phyloP scores from a whole-genome alignment of 2,797 vertebrate species.

The Erpetoichthys calabaricus region DNA sequence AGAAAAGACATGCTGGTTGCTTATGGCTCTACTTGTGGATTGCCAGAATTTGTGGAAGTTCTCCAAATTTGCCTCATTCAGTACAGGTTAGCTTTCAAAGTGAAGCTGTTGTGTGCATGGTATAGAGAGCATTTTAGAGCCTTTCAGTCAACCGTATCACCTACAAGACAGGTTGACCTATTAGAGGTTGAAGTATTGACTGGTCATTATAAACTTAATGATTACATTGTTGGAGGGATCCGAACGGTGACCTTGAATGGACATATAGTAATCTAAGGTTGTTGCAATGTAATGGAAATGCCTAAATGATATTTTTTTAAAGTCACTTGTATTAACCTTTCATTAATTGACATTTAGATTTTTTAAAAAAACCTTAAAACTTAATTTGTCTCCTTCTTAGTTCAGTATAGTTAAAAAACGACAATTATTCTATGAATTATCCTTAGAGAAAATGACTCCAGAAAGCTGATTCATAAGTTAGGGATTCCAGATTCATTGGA shows the following conservation, averaged over 20 bases:
- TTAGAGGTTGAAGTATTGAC: constrained; percentile 16
- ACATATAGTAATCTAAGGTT: constrained; percentile 14
- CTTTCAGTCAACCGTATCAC: constrained; percentile 17
- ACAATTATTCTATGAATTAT: no score
- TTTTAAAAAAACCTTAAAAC: no score
- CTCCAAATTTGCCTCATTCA: constrained; percentile 19
- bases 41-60: constrained; percentile 19
- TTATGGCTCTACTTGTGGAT: constrained; percentile 18
- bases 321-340: no score
- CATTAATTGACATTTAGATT: no score
- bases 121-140: constrained; percentile 18
- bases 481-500: constrained; percentile 16
- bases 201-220: constrained; percentile 14
- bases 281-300: no score
- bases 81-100: constrained; percentile 18
- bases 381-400: constrained; percentile 4
- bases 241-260: constrained; percentile 18
- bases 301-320: no score
- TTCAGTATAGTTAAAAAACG: constrained; percentile 10
- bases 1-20: constrained; percentile 20
- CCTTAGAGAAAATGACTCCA: constrained; percentile 13
- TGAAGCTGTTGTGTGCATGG: constrained; percentile 15
- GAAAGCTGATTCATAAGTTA: constrained; percentile 14
- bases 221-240: constrained; percentile 12
- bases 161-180: constrained; percentile 17